A percentile compares a stretch with the other conserved stretches of the same genome.
phyloP scores from a whole-genome alignment of 2,888 invertebrate genomes.

The Aspidiotus rigidus region DNA sequence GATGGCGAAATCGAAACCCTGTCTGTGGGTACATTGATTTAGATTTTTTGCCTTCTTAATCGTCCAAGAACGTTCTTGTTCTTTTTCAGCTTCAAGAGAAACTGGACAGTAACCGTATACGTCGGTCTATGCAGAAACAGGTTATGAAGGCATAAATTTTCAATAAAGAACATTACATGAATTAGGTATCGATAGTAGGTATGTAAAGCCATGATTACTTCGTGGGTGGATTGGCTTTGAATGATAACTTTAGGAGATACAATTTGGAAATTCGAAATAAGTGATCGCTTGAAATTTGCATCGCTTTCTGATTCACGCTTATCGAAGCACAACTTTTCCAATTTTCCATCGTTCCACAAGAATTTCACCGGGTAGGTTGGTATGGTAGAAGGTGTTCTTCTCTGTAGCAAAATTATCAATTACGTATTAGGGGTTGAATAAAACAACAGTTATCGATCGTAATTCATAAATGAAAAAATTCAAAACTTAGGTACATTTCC shows the following conservation, averaged over 20 bases:
- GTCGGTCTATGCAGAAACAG: constrained; percentile 14
- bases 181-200: too few species aligned
- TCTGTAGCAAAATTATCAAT: too few species aligned
- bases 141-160: neutral
- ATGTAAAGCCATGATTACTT: too few species aligned
- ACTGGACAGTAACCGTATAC: constrained; percentile 25
- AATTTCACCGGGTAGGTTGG: constrained; percentile 10
- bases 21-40: constrained; percentile 25
- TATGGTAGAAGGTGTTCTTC: too few species aligned
- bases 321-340: constrained; percentile 25
- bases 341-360: constrained; percentile 22
- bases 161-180: neutral
- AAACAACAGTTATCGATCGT: neutral
- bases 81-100: constrained; percentile 13
- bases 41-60: constrained; percentile 26
- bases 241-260: constrained; percentile 11
- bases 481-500: constrained; percentile 11
- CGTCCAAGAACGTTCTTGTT: constrained; percentile 21
- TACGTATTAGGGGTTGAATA: neutral
- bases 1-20: constrained; percentile 27
- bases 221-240: too few species aligned
- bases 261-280: constrained; percentile 26
- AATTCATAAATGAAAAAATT: neutral
- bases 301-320: constrained; percentile 12
- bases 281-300: constrained; percentile 26